Evolutionary conservation across 2,888 invertebrate species (phyloP).

Genomic region (Choreutis nemorana): DNA sequence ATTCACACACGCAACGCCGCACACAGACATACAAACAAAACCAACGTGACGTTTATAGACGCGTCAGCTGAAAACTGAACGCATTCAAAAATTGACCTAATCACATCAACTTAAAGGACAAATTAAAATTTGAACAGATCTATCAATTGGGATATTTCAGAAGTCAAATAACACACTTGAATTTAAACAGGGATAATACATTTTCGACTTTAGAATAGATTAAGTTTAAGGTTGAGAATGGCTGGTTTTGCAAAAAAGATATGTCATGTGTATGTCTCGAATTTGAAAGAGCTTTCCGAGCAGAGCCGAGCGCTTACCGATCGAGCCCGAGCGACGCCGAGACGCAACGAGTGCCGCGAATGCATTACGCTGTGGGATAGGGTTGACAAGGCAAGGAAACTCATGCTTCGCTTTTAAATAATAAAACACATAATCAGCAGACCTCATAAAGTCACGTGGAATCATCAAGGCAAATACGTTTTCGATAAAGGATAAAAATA

Average conservation of each 20-base stretch:
- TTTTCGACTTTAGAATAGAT: neutral
- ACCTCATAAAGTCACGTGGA: no score
- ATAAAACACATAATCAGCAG: no score
- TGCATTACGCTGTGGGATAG: constrained; percentile 54
- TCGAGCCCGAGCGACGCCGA: constrained; percentile 62
- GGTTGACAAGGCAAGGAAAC: constrained; percentile 21
- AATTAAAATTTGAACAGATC: constrained; percentile 22
- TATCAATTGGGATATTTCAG: constrained; percentile 61
- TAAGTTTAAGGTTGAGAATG: constrained; percentile 16
- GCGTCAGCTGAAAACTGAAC: constrained; percentile 51
- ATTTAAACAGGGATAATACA: constrained; percentile 15
- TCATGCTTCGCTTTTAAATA: no score
- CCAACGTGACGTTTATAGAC: constrained; percentile 46
- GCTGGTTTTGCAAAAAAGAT: constrained; percentile 28
- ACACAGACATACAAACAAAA: constrained; percentile 10
- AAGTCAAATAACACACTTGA: constrained; percentile 48
- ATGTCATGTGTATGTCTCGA: constrained; percentile 51
- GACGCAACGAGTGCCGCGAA: constrained; percentile 51
- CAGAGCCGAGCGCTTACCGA: constrained; percentile 55
- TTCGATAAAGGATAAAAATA: no score
- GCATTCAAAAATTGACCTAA: constrained; percentile 23
- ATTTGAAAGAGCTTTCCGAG: constrained; percentile 59
- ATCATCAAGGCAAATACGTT: no score
- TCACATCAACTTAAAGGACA: constrained; percentile 14
- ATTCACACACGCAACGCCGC: constrained; percentile 30